Base-by-base conservation (phyloP, 1,140 invertebrate genomes). In the Musca domestica region DNA sequence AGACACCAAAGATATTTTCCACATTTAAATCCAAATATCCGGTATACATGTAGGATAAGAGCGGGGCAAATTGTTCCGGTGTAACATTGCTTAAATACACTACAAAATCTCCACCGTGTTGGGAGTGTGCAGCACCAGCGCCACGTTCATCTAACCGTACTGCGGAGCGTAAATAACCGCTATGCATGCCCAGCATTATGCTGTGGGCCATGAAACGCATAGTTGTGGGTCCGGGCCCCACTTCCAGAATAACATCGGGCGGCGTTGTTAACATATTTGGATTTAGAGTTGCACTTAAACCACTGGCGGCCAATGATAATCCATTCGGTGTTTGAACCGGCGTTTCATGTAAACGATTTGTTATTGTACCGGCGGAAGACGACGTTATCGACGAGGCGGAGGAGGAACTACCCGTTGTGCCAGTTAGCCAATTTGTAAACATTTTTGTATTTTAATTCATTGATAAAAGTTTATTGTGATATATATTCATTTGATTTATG, bases 1-100 rank as follows among this genome's bases (percentile, higher is more conserved):
- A 76, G 10, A 92, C 88, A 68, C 87, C 88, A 80, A 91, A 92
- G 58, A 92, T 89, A 77, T 91, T 91, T 25, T 87, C 86, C 19
- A 88, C 79, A 27, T 86, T 90, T 20, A 92, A 81, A 71, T 91
- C 89, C 66, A 92, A 77, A 61, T 87, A 88, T 1, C 90, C 90
- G 2, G 90, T 91, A 80, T 91, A 91, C 89, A 92, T 91, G 77
- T 90, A 92, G 10, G 89, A 88, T 2, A 92, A 82, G 2, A 92
- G 74, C 0, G 89, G 88, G 1, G 88, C 88, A 73, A 92, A 92
- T 51, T 89, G 88, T 68, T 91, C 89, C 2, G 89, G 86, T 2
- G 83, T 86, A 0, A 90, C 83, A 73, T 87, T 87, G 23, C 87
- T 85, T 30, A 88, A 81, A 51, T 82, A 77, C 10, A 87, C 81